Evolutionary conservation across 1,140 invertebrate genomes (phyloP).

Genomic region (Campodea augens): DNA sequence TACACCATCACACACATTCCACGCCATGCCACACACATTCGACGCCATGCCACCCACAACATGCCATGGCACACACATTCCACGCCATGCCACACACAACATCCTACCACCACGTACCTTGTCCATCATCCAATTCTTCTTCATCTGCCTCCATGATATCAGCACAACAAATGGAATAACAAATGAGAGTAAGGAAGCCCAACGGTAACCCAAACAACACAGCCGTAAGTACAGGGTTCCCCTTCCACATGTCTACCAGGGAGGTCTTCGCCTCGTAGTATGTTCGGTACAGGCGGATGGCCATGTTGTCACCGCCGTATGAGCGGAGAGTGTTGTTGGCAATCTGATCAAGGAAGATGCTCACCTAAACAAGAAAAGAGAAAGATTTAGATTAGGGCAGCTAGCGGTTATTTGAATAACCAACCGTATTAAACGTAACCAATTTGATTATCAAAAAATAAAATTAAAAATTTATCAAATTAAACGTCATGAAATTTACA

Average conservation of each 20-base stretch:
- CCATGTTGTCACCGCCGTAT: constrained; percentile 59
- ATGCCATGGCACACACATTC: too few relatives aligned
- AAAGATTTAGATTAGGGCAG: constrained; percentile 4
- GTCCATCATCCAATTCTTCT: too few relatives aligned
- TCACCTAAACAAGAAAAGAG: constrained; percentile 1
- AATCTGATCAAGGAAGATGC: constrained; percentile 55
- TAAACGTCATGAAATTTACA: not conserved
- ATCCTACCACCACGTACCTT: too few relatives aligned
- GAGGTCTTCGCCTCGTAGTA: constrained; percentile 56
- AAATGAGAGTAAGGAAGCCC: constrained; percentile 79
- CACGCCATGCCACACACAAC: too few relatives aligned
- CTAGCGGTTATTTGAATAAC: too few relatives aligned
- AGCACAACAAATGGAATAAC: constrained; percentile 81
- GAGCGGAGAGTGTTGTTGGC: constrained; percentile 47
- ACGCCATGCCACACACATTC: too few relatives aligned
- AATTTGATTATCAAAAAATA: too few relatives aligned
- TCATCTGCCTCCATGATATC: constrained; percentile 85
- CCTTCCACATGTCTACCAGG: constrained; percentile 65
- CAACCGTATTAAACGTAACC: too few relatives aligned
- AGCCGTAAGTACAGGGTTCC: constrained; percentile 72
- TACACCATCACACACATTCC: too few relatives aligned
- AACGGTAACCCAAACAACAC: constrained; percentile 73
- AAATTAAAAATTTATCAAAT: constrained; percentile 1
- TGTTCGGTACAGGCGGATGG: constrained; percentile 46
- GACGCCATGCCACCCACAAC: too few relatives aligned